These are phyloP conservation scores for Gymnosoma rotundatum DNA, from an alignment of 2,888 invertebrate species.

Conservation along the genomic window DNA sequence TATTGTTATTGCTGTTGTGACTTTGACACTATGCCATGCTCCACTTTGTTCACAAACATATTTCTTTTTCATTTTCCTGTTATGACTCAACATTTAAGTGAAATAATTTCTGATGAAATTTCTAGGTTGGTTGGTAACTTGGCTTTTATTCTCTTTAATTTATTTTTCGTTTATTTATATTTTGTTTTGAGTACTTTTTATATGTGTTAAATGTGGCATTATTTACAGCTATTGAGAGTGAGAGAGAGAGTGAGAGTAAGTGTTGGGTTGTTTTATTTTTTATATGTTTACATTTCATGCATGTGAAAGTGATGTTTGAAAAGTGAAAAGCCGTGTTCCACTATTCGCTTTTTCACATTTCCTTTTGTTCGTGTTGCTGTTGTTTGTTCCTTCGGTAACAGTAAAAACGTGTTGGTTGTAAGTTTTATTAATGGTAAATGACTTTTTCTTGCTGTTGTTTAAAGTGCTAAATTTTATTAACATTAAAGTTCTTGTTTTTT, in stretches of 20 bases:
- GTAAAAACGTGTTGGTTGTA: constrained; percentile 17
- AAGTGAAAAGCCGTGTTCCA: constrained; percentile 78
- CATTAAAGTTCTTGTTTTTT: background rate
- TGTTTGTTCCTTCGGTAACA: background rate
- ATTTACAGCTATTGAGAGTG: constrained; percentile 43
- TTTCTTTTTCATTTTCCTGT: constrained; percentile 41
- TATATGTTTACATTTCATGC: constrained; percentile 54
- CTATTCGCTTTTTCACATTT: constrained; percentile 56
- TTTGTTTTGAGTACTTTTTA: constrained; percentile 26
- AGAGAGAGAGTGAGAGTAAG: constrained; percentile 21
- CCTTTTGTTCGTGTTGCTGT: constrained; percentile 15
- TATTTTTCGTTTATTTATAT: constrained; percentile 15
- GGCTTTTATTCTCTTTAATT: constrained; percentile 55
- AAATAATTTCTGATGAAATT: constrained; percentile 55
- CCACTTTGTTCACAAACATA: constrained; percentile 53
- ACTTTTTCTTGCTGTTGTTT: constrained; percentile 8
- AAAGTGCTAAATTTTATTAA: constrained; percentile 1
- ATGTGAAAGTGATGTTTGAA: constrained; percentile 80
- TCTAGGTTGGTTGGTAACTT: constrained; percentile 67
- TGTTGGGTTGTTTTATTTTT: constrained; percentile 20
- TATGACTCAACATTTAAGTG: constrained; percentile 63
- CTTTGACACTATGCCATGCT: constrained; percentile 69
- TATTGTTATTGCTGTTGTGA: constrained; percentile 39
- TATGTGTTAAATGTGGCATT: constrained; percentile 16
- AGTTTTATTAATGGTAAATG: constrained; percentile 12